Base-by-base conservation (phyloP, 2,113 vertebrate genomes). In the Oreochromis spilurus region DNA sequence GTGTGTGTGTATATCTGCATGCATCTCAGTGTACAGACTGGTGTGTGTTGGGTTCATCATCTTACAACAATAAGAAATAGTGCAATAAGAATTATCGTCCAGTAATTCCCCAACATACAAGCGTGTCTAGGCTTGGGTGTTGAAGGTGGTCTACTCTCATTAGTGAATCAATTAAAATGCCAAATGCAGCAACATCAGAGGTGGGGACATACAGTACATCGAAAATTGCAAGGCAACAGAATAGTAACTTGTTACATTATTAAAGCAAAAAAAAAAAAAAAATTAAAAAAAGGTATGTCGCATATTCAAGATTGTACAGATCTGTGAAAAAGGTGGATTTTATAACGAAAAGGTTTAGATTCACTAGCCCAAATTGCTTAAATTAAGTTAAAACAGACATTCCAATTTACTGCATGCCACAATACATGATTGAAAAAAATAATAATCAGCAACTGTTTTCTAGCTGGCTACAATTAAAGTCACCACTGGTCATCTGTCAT, bases 101-200 rank as follows among this genome's bases (percentile, higher is more conserved):
- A 26, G 38, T 26, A 72, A 72, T 72, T 72, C 67, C 21, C 38
- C 65, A 72, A 72, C 65, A 72, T 45, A 72, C 38, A 45, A 72
- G 65, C 5, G n/a, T 19, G 79, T 79, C 58, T 62, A 24, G 19
- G 16, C 19, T 50, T 72, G 79, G 40, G 38, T 79, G 50, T 65
- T 43, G 13, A 14, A 16, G 57, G 29, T 77, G 78, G 58, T 34
- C 58, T 91, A 40, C 83, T 79, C 67, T 93, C 67, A 93, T 89
- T 90, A 92, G 84, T 19, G 57, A 93, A 92, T 92, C 79, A 93
- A 93, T 93, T 93, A 91, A 86, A 90, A 88, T 90, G 55, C 85
- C 85, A 79, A 87, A 50, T 8, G 2, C 2, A 34, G 87, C 21
- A 84, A 82, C 55, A 87, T 84, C 36, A 58, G 57, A 83, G 53